phyloP scores from a whole-genome alignment of 2,797 vertebrate species.

The Brotula barbata region DNA sequence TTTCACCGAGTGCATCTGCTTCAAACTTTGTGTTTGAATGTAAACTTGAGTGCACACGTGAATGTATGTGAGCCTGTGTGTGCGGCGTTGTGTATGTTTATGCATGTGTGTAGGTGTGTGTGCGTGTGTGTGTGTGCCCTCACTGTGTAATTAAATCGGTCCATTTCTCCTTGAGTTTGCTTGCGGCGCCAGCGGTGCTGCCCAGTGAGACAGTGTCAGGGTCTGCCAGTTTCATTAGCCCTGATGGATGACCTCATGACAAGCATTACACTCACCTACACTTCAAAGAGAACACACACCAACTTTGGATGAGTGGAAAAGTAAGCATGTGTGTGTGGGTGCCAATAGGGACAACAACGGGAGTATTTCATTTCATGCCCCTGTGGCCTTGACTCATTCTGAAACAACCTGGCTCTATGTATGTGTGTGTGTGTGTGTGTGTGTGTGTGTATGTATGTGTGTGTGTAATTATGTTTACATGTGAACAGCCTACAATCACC shows the following conservation, averaged over 20 bases:
- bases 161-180: slow-evolving; percentile 75
- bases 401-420: slow-evolving; percentile 28
- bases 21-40: no score
- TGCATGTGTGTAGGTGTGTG: slow-evolving; percentile 12
- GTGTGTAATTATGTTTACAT: slow-evolving; percentile 36
- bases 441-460: slow-evolving; percentile 27
- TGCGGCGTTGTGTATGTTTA: background rate
- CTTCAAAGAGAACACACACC: slow-evolving; percentile 60
- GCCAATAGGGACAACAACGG: slow-evolving; percentile 41
- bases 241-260: slow-evolving; percentile 78
- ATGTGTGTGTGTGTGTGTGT: slow-evolving; percentile 35
- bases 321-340: slow-evolving; percentile 20
- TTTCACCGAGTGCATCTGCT: no score
- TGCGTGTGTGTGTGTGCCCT: slow-evolving; percentile 27
- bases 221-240: slow-evolving; percentile 78
- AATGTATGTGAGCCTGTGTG: background rate
- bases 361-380: slow-evolving; percentile 54
- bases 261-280: slow-evolving; percentile 67
- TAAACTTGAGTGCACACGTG: no score
- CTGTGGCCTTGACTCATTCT: slow-evolving; percentile 22
- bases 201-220: slow-evolving; percentile 71
- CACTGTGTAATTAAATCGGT: slow-evolving; percentile 71
- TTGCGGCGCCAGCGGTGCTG: slow-evolving; percentile 68
- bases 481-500: slow-evolving; percentile 32
- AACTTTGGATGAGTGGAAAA: slow-evolving; percentile 54